A percentile compares a stretch with the other conserved stretches of the same genome.
phyloP scores from a whole-genome alignment of 1,140 invertebrate genomes.

The Maniola jurtina region DNA sequence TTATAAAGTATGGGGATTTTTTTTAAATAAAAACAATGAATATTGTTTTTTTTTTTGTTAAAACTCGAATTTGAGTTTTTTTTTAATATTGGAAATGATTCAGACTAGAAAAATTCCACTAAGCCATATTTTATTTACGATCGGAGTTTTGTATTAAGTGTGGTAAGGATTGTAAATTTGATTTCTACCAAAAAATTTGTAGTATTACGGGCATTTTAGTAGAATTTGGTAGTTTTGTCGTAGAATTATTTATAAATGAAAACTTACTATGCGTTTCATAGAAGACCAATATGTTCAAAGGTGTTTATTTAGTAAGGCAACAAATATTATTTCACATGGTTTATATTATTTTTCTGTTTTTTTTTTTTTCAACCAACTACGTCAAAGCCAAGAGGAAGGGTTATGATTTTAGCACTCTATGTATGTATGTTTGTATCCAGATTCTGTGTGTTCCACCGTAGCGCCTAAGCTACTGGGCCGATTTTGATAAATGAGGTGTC shows the following conservation, averaged over 20 bases:
- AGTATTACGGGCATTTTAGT: conserved; percentile 1
- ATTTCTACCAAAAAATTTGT: conserved; percentile 5
- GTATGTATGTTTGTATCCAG: no score
- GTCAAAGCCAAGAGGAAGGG: no score
- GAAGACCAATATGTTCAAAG: no score
- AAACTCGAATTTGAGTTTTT: neutral
- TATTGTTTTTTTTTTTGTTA: neutral
- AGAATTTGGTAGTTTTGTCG: conserved; percentile 7
- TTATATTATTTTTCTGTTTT: no score
- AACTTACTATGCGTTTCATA: neutral
- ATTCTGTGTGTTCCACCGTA: no score
- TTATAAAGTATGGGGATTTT: neutral
- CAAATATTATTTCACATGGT: no score
- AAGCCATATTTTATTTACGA: neutral
- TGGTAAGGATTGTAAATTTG: conserved; percentile 11
- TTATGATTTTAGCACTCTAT: no score
- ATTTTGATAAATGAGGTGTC: no score
- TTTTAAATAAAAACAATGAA: neutral
- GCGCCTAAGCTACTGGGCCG: no score
- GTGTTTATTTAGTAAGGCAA: no score
- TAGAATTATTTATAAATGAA: neutral
- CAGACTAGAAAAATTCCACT: neutral
- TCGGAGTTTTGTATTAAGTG: neutral
- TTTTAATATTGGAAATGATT: neutral
- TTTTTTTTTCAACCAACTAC: no score